Evolutionary conservation across 1,140 invertebrate genomes (phyloP), one percentile per base, ranked within the genome.

Genomic region (Ladona fulva): DNA sequence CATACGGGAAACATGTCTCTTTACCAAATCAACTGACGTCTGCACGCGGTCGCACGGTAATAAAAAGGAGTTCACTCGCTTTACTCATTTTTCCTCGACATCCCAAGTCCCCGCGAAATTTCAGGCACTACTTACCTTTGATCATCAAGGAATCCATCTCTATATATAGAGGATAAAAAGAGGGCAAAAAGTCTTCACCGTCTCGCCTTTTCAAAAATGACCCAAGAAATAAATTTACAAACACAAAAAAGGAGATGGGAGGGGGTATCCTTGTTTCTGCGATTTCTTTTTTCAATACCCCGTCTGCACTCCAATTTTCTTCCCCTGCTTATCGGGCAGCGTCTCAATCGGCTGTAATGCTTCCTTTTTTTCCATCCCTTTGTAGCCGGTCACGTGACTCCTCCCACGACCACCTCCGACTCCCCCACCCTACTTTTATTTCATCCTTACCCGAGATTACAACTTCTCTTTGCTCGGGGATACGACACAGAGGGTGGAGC

Each of bases 121-220:
- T 66, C n/a, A 16, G n/a, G 16, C 14, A 16, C 52, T 22, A 16
- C 52, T 19, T 22, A 66, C 52, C 52, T 66, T 66, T 66, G 52
- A 66, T 66, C 52, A 66, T 66, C 52, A 66, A 66, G 52, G n/a
- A 66, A 16, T 37, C 29, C 29, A 37, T 37, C 29, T 66, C 52
- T 22, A 66, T 22, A 66, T 12, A 66, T 66, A 19, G 16, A 19
- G 52, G n/a, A 66, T 37, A 66, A 66, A 66, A 66, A 66, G n/a
- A 12, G 14, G 3, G 14, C 52, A 66, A 22, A 22, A 66, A 22
- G 52, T 5, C 52, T 66, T 37, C 52, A 19, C 52, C 52, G 52
- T 66, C 52, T 66, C 52, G 52, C 52, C n/a, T 66, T 66, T 66
- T 66, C 52, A 66, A 66, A 66, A 22, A 22, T 66, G 52, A 66